Conservation (phyloP, 2,888 invertebrate genomes). For the Trileptium ribeirensis region DNA sequence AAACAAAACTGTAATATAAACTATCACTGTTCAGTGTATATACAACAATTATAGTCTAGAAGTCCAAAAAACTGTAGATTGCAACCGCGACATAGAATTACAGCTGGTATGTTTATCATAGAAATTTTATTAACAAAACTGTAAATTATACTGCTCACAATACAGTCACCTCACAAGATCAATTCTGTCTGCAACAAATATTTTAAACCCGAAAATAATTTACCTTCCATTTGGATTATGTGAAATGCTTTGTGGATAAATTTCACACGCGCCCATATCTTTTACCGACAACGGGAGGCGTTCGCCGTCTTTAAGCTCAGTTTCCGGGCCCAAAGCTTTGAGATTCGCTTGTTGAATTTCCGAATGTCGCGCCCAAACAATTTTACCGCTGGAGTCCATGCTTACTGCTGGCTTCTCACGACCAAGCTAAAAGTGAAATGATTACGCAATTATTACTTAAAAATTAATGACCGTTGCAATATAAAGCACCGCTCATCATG, state of each 20-base stretch:
- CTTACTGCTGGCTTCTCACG: conserved; percentile 91
- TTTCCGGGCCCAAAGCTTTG: conserved; percentile 45
- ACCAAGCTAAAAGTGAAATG: no score
- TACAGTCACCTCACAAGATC: neutral
- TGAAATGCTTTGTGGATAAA: conserved; percentile 94
- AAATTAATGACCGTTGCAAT: no score
- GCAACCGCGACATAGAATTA: no score
- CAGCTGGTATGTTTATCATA: no score
- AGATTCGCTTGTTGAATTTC: conserved; percentile 74
- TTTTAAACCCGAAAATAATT: neutral
- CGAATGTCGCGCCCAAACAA: conserved; percentile 96
- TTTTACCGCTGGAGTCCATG: conserved; percentile 97
- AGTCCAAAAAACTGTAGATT: no score
- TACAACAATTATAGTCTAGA: no score
- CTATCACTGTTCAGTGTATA: no score
- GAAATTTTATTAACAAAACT: neutral
- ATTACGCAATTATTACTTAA: no score
- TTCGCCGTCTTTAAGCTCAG: conserved; percentile 67
- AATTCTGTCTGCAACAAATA: neutral
- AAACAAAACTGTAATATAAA: no score
- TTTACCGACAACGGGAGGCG: conserved; percentile 85
- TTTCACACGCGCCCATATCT: conserved; percentile 98
- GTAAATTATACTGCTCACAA: neutral
- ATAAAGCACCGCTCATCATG: no score
- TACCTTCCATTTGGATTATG: conserved; percentile 94